Base-by-base conservation (phyloP, 2,113 vertebrate genomes). In the Myrmecobius fasciatus region DNA sequence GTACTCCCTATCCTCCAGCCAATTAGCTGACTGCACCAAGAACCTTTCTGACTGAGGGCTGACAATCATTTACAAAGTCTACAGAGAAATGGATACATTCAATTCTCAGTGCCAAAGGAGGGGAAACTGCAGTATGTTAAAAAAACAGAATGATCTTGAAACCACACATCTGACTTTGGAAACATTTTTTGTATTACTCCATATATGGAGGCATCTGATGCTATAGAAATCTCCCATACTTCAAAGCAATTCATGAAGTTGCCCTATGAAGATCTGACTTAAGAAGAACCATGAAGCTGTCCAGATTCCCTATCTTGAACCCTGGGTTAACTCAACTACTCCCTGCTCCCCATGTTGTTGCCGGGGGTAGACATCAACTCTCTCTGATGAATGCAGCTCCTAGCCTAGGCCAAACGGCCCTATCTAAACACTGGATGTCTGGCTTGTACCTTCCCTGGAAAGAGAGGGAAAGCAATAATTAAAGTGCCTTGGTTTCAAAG, bases 11-110 rank as follows among this genome's bases (percentile, higher is more conserved):
- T 25, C 89, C 52, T 53, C 53, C 3, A n/a, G 53, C 91, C 93
- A 94, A 75, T 93, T 92, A 96, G 96, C 96, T 67, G 95, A 95
- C 94, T 96, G 49, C 48, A 56, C 95, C 93, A 94, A 89, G 53
- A 91, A 56, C 36, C 25, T 46, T 53, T 75, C 43, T 0, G 26
- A 52, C 1, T 88, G 49, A 53, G 7, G 0, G 52, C 60, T 92
- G 24, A 67, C 20, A 52, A 83, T n/a, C 67, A n/a, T 43, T n/a
- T 43, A 43, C n/a, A 83, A 83, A 20, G 67, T 83, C n/a, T 83
- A 83, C 17, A 83, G n/a, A 83, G n/a, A 83, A 83, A 83, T 83
- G n/a, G 67, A 83, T 9, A 26, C 3, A 91, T 1, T 0, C 8
- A 53, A 90, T 26, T 90, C 36, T 95, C 94, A 91, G 25, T 1